Evolutionary conservation across 2,113 vertebrate genomes (phyloP).

Genomic region (Coturnix japonica): DNA sequence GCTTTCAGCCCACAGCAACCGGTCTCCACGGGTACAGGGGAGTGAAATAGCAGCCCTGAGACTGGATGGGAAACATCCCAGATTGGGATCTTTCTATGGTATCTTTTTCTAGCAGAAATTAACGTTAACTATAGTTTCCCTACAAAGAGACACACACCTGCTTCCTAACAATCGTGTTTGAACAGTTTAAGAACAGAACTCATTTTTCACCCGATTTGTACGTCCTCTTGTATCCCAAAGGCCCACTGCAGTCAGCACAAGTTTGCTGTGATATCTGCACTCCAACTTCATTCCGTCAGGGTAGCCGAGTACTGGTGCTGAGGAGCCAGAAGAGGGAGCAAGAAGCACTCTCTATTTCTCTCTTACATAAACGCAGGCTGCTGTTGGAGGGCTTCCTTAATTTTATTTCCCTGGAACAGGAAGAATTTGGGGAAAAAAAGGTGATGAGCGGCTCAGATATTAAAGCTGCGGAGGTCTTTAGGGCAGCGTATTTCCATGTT

Average conservation of each 20-base stretch:
- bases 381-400: not conserved
- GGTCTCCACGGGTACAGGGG: not conserved
- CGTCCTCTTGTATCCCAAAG: not conserved
- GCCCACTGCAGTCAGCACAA: not conserved
- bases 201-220: not conserved
- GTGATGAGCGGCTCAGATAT: not conserved
- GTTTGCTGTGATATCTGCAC: not conserved
- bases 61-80: not conserved
- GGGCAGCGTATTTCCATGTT: not conserved
- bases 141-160: fast-evolving
- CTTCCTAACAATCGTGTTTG: not conserved
- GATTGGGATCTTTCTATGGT: not conserved
- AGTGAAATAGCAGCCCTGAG: not conserved
- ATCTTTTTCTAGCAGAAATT: not conserved
- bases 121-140: not conserved
- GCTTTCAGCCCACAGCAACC: not conserved
- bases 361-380: constrained; percentile 46
- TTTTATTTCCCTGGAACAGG: not conserved
- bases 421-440: not conserved
- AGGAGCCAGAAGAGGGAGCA: constrained; percentile 63
- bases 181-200: not conserved
- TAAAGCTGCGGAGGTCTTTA: not conserved
- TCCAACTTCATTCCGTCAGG: not conserved
- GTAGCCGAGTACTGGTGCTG: fast-evolving
- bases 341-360: not conserved